A percentile compares a stretch with the other conserved stretches of the same genome.
Evolutionary conservation across 92 coral and sea anemone species (phyloP).

Genomic region (Parazoanthus swiftii): DNA sequence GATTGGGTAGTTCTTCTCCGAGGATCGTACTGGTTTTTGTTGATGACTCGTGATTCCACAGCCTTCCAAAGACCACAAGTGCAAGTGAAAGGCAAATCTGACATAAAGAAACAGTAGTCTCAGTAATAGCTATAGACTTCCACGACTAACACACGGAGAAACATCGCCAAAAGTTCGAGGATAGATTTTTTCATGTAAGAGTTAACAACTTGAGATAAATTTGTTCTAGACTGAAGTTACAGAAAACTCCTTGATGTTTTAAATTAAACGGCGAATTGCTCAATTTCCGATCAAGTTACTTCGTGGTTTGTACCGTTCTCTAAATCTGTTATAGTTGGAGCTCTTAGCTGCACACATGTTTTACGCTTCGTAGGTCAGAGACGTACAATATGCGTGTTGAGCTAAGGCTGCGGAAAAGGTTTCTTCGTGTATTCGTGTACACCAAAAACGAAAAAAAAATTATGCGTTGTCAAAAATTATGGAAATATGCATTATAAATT

Average conservation of each 20-base stretch:
- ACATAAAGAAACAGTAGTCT: background rate
- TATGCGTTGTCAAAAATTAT: background rate
- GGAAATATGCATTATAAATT: background rate
- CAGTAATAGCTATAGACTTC: background rate
- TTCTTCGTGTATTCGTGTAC: too few species aligned
- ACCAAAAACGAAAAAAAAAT: too few species aligned
- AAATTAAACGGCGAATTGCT: too few species aligned
- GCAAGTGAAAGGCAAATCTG: slow-evolving; percentile 96
- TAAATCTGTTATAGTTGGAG: background rate
- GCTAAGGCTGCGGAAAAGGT: background rate
- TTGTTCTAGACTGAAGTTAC: too few species aligned
- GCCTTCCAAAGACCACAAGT: slow-evolving; percentile 91
- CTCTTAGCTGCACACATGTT: background rate
- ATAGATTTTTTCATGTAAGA: background rate
- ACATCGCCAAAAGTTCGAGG: too few species aligned
- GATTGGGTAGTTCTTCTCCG: slow-evolving; percentile 96
- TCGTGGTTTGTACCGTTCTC: background rate
- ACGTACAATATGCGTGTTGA: background rate
- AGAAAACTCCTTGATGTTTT: too few species aligned
- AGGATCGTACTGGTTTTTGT: slow-evolving; percentile 75
- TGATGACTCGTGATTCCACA: slow-evolving; percentile 91
- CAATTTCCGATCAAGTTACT: background rate
- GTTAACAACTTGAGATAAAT: too few species aligned
- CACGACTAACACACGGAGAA: too few species aligned
- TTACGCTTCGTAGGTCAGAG: background rate